phyloP scores from a whole-genome alignment of 2,888 invertebrate genomes.

The Tholera decimalis region DNA sequence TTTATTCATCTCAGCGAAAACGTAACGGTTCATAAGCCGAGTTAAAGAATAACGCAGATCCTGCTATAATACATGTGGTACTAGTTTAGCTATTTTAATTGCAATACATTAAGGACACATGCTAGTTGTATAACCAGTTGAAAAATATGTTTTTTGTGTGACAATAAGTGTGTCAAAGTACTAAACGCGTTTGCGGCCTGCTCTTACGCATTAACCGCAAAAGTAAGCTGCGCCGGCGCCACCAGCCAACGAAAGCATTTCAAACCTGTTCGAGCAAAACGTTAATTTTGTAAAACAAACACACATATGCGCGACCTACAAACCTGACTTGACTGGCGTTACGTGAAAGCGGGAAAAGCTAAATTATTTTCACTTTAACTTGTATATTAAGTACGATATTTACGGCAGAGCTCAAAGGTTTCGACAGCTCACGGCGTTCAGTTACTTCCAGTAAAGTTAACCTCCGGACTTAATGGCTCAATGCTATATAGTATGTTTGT shows the following conservation, averaged over 20 bases:
- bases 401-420: constrained; percentile 45
- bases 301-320: constrained; percentile 78
- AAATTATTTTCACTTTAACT: constrained; percentile 75
- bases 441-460: constrained; percentile 31
- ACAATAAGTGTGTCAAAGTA: constrained; percentile 86
- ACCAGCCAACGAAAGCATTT: constrained; percentile 76
- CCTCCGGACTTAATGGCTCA: constrained; percentile 34
- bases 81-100: constrained; percentile 61
- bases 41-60: constrained; percentile 41
- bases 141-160: constrained; percentile 60
- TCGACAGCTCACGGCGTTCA: constrained; percentile 38
- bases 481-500: constrained; percentile 23
- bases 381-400: constrained; percentile 61
- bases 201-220: constrained; percentile 85
- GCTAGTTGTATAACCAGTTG: constrained; percentile 57
- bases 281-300: constrained; percentile 85
- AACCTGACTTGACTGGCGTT: constrained; percentile 69
- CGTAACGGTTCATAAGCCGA: constrained; percentile 52
- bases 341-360: constrained; percentile 83
- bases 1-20: constrained; percentile 49
- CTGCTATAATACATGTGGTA: constrained; percentile 27
- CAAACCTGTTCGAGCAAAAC: constrained; percentile 83
- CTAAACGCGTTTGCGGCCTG: constrained; percentile 81
- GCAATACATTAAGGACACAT: constrained; percentile 45
- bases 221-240: constrained; percentile 77